phyloP scores from a whole-genome alignment of 2,797 vertebrate species.

The Rhinophrynus dorsalis region DNA sequence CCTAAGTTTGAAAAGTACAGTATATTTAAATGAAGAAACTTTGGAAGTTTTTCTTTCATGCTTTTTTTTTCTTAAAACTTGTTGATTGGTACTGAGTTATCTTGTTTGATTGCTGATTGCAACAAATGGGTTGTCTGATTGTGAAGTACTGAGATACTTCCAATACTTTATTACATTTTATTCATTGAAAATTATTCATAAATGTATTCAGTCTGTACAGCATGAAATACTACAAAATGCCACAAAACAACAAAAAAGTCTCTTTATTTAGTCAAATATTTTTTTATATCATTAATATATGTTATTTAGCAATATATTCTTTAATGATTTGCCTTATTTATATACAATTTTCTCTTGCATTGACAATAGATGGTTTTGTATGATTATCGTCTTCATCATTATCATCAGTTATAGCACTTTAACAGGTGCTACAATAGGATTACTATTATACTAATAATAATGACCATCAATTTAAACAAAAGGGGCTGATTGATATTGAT shows the following conservation, averaged over 20 bases:
- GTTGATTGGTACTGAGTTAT: conserved; percentile 16
- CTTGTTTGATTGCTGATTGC: conserved; percentile 39
- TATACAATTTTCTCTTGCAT: too few species aligned
- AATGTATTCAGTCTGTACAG: neutral
- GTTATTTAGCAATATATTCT: too few species aligned
- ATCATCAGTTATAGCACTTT: too few species aligned
- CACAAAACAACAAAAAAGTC: neutral
- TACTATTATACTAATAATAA: too few species aligned
- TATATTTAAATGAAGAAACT: conserved; percentile 19
- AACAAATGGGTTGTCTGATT: conserved; percentile 31
- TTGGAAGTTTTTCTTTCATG: conserved; percentile 1
- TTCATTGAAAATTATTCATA: neutral
- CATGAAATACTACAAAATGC: neutral
- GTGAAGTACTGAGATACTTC: conserved; percentile 2
- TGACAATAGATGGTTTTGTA: too few species aligned
- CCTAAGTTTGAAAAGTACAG: too few species aligned
- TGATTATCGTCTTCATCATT: too few species aligned
- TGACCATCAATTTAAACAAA: too few species aligned
- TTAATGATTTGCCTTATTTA: too few species aligned
- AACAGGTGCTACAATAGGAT: too few species aligned
- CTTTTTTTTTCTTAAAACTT: neutral
- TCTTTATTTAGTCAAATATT: neutral
- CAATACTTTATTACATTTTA: neutral
- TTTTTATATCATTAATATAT: too few species aligned
- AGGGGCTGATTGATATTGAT: too few species aligned